Evolutionary conservation across 2,113 vertebrate genomes (phyloP), one percentile per base, ranked within the genome.

Genomic region (Romanogobio albipinnatus): DNA sequence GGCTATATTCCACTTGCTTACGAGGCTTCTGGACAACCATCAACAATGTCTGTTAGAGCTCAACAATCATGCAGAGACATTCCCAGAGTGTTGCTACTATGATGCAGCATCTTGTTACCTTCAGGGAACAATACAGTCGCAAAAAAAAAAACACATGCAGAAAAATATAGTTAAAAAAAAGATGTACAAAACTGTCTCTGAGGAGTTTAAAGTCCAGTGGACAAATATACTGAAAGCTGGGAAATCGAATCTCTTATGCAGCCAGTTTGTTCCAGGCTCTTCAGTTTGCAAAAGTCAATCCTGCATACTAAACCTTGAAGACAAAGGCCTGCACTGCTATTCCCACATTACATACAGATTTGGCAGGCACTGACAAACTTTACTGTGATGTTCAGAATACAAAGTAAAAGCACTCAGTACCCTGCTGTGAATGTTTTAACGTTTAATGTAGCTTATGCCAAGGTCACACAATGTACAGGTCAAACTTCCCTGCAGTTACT

Each of bases 231-330:
- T 1, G 39, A n/a, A 17, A 26, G 51, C 75, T 70, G 11, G 49
- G 14, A 85, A 85, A 71, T 68, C 74, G 70, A 59, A 84, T 78
- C 75, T 68, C 10, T 64, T 79, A 85, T 71, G 51, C 76, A 49
- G 26, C n/a, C 47, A 66, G 51, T 80, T 80, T 47, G 77, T 64
- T 64, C 15, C 33, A 78, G 76, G 19, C 53, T 62, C 58, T 14
- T 47, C 47, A 43, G 75, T 9, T 56, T 49, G n/a, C 36, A n/a
- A 22, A 85, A 76, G 82, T 76, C 71, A 84, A 62, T 22, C 33
- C 62, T 70, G 83, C 83, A 85, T 79, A 79, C 83, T 79, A 85
- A 85, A 85, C 51, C 36, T 59, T 14, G 5, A 79, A 84, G 58
- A 85, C 76, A 85, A 85, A 79, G 64, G 36, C 22, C 36, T 49